Evolutionary conservation across 2,797 vertebrate genomes (phyloP), one percentile per base, ranked within the genome.

Genomic region (Phrynocephalus forsythii): DNA sequence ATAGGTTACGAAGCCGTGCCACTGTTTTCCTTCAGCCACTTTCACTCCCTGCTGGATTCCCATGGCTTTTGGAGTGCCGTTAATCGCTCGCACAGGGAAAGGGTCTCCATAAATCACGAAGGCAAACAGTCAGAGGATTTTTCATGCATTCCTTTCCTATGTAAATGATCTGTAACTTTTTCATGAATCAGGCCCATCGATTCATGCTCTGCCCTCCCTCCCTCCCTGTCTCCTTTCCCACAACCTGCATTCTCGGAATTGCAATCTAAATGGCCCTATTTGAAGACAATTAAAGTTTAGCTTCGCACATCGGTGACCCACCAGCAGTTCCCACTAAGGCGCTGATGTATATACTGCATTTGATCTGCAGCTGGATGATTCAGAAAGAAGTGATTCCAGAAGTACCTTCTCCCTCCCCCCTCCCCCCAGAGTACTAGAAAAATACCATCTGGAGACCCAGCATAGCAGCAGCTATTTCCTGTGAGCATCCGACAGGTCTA

Each of bases 111-210:
- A 94, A 94, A 95, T 94, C 94, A 92, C 56, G 30, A 11, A 93
- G 90, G 84, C 93, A 92, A 79, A 90, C 86, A 91, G 91, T 88
- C 90, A 56, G 93, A 91, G 91, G 90, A 94, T 93, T 94, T 80
- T 92, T 91, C 94, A 92, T 90, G 91, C 90, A 92, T 94, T 92
- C 89, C 93, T 93, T 93, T 94, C 48, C 94, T 89, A 91, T 94
- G 88, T 92, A 94, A 95, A 91, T 92, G 91, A 87, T 87, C 91
- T 95, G 90, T 93, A 94, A 90, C 91, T 87, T 91, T 88, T 92
- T 91, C 86, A 90, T 90, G 91, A 92, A 91, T 89, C 78, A 92
- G 83, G 85, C 81, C 91, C 83, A 67, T 88, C 89, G 88, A 89
- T 84, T 93, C 90, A 91, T 89, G 22, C 66, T 91, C 91, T 85